Percentiles rank a stretch among this genome's conserved stretches.
phyloP scores from a whole-genome alignment of 2,888 invertebrate species.

The Monopis laevigella region DNA sequence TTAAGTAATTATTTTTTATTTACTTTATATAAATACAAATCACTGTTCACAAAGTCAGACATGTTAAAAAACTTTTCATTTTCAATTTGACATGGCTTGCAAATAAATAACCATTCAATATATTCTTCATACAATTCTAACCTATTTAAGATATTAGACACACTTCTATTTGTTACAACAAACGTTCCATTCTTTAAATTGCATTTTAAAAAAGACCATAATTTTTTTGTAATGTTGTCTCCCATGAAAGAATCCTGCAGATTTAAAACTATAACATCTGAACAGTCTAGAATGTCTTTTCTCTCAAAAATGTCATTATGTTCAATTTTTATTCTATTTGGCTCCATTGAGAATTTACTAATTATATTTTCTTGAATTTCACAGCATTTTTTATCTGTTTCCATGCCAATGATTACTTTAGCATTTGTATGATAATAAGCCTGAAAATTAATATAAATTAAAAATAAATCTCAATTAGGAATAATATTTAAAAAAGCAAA shows the following conservation, averaged over 20 bases:
- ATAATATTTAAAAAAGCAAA: conserved; percentile 16
- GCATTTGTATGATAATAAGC: conserved; percentile 69
- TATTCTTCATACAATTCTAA: conserved; percentile 57
- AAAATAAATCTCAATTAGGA: neutral
- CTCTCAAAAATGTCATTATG: conserved; percentile 68
- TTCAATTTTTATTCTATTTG: conserved; percentile 59
- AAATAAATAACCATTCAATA: conserved; percentile 52
- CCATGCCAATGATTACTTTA: conserved; percentile 70
- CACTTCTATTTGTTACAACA: conserved; percentile 67
- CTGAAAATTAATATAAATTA: conserved; percentile 38
- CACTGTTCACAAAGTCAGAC: conserved; percentile 36
- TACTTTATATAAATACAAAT: conserved; percentile 48
- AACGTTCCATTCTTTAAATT: conserved; percentile 63
- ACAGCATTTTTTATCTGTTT: conserved; percentile 74
- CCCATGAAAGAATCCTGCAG: conserved; percentile 75
- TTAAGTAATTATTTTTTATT: conserved; percentile 35
- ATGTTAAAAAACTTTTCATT: conserved; percentile 53
- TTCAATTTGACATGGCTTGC: conserved; percentile 46
- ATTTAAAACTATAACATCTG: conserved; percentile 74
- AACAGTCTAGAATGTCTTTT: conserved; percentile 57
- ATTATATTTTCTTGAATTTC: conserved; percentile 68
- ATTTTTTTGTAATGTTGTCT: conserved; percentile 62
- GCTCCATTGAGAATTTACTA: conserved; percentile 57
- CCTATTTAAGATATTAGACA: conserved; percentile 57
- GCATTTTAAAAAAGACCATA: conserved; percentile 69